These are phyloP conservation scores for Sturmia bella DNA, from an alignment of 2,888 invertebrate species.

Conservation along the genomic window DNA sequence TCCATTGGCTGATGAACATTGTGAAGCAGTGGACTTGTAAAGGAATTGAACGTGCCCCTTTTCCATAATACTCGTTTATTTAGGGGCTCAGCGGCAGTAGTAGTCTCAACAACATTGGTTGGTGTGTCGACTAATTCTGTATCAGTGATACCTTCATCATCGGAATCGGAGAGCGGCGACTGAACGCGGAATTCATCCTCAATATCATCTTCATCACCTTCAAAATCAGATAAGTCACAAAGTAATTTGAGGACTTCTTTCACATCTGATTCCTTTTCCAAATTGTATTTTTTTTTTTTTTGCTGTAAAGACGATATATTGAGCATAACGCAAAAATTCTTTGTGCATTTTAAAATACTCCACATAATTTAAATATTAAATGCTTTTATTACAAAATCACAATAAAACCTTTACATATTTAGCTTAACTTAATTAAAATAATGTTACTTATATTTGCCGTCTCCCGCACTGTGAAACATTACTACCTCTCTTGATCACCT, in stretches of 20 bases:
- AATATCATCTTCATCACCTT: constrained; percentile 14
- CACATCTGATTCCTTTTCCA: too few relatives aligned
- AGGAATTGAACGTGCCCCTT: constrained; percentile 24
- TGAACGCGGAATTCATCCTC: constrained; percentile 14
- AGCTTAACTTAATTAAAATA: constrained; percentile 13
- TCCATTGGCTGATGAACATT: not conserved
- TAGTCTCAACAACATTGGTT: constrained; percentile 14
- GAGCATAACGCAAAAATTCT: too few relatives aligned
- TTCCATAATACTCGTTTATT: constrained; percentile 24
- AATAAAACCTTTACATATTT: constrained; percentile 10
- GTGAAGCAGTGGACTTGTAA: not conserved
- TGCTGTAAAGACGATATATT: too few relatives aligned
- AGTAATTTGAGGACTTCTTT: too few relatives aligned
- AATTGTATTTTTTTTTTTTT: constrained; percentile 2
- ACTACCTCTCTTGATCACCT: too few relatives aligned
- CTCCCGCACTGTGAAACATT: too few relatives aligned
- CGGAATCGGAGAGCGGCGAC: too few relatives aligned
- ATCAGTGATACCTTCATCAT: constrained; percentile 1
- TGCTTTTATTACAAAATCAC: constrained; percentile 7
- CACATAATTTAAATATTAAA: too few relatives aligned
- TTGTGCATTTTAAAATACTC: constrained; percentile 3
- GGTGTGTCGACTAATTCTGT: constrained; percentile 25
- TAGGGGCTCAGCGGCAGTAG: not conserved
- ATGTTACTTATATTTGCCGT: too few relatives aligned
- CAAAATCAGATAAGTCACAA: constrained; percentile 6